Evolutionary conservation across 2,888 invertebrate genomes (phyloP), one percentile per base, ranked within the genome.

Genomic region (Baronia brevicornis): DNA sequence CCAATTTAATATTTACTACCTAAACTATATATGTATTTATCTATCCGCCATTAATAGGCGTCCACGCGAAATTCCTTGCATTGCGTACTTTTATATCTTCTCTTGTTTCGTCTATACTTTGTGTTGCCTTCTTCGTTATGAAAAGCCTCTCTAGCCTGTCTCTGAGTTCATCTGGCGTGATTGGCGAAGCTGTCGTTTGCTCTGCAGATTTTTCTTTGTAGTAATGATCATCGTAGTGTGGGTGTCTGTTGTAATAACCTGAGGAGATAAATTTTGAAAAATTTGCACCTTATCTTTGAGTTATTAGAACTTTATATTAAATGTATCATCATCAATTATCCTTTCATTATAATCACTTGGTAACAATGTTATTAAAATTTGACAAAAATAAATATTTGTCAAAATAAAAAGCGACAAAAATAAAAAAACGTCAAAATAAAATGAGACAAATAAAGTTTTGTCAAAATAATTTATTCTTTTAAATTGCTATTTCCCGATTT

Each of bases 161-260:
- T 27, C 79, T 65, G 0, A 85, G 57, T 49, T 88, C 87, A n/a
- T 73, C 79, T 0, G 88, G 86, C 1, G 87, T 73, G 26, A 79
- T 75, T 0, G 84, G 80, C 0, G 71, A 49, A 0, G 77, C 77
- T 5, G 84, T 78, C 0, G 79, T 58, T 1, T 55, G 52, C 24
- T 78, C 78, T 12, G 53, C 46, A 17, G 72, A 59, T 31, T 80
- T 79, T 26, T 82, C 80, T 40, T 64, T 60, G 39, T 71, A 79
- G 44, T 60, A 70, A 37, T 73, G 61, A 4, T 74, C 73, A 5
- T 58, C 43, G 30, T 62, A 62, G 18, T 72, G 65, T 7, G 70
- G 70, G 33, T 73, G 64, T 42, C 71, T 65, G 26, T 63, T 52
- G 41, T 74, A 70, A 44, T 73, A 73, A 1, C 78, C 84, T 79